A percentile compares a stretch with the other conserved stretches of the same genome.
These are phyloP conservation scores for Pampus argenteus DNA, from an alignment of 2,797 vertebrate species.

Conservation along the genomic window DNA sequence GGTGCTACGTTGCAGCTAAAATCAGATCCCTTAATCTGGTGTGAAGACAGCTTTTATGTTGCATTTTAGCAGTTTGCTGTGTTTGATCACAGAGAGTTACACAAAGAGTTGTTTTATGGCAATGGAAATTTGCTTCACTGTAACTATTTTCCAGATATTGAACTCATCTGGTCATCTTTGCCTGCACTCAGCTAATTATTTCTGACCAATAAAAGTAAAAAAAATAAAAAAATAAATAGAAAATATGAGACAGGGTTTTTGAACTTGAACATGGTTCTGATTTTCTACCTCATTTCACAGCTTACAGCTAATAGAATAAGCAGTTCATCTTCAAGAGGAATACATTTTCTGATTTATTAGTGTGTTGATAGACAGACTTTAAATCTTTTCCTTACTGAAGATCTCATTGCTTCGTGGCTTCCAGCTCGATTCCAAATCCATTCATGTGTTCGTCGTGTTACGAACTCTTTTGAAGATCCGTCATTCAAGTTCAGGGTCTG, in stretches of 20 bases:
- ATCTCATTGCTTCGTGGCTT: conserved; percentile 36
- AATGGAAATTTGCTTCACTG: conserved; percentile 25
- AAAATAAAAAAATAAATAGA: no score
- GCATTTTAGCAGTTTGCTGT: conserved; percentile 23
- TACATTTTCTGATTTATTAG: conserved; percentile 56
- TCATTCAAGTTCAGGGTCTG: conserved; percentile 1
- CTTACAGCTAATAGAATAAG: conserved; percentile 44
- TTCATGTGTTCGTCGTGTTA: conserved; percentile 19
- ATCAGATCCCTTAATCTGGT: conserved; percentile 4
- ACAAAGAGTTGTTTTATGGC: conserved; percentile 48
- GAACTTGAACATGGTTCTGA: conserved; percentile 55
- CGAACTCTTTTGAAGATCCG: conserved; percentile 5
- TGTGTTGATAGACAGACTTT: conserved; percentile 59
- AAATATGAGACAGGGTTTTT: background rate
- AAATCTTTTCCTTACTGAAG: conserved; percentile 47
- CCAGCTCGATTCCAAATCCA: conserved; percentile 32
- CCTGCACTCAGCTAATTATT: conserved; percentile 41
- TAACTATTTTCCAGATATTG: conserved; percentile 26
- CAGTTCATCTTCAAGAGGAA: conserved; percentile 45
- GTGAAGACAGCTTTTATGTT: conserved; percentile 33
- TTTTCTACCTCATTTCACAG: conserved; percentile 75
- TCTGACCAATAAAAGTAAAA: conserved; percentile 34
- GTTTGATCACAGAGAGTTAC: conserved; percentile 16
- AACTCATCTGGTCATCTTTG: conserved; percentile 38
- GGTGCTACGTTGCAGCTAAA: conserved; percentile 1